Conservation (phyloP, 2,113 vertebrate genomes). For the Heloderma charlesbogerti region DNA sequence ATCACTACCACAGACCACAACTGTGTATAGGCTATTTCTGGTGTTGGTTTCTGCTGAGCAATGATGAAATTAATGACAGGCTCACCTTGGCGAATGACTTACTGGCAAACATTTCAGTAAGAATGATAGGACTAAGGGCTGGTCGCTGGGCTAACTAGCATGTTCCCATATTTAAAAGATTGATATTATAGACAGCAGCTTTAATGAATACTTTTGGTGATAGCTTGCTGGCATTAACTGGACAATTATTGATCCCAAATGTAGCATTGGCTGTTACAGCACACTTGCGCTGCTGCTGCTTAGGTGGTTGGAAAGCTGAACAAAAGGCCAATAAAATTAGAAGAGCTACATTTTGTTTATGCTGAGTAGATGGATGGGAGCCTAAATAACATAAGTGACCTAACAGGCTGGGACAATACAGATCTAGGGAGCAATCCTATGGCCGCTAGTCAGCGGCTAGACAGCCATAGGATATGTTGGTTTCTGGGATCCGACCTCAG, state of each 20-base stretch:
- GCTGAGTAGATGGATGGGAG: background rate
- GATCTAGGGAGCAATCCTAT: no score
- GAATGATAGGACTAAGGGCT: background rate
- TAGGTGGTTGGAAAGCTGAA: background rate
- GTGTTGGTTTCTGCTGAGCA: conserved; percentile 14
- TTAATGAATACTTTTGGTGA: conserved; percentile 11
- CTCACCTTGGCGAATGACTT: background rate
- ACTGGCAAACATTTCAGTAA: background rate
- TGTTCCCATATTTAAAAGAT: background rate
- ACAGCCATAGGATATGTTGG: no score
- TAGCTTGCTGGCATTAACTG: background rate
- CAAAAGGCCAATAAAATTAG: background rate
- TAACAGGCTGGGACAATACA: background rate
- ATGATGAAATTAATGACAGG: background rate
- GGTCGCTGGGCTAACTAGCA: background rate
- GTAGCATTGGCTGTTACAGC: background rate
- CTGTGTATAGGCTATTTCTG: background rate
- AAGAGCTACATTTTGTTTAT: background rate
- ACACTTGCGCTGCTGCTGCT: background rate
- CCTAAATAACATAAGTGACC: background rate
- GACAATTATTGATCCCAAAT: background rate
- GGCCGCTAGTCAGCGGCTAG: no score
- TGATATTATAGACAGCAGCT: background rate
- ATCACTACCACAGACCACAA: background rate
- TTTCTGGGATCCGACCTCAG: no score